Evolutionary conservation across 30 jellyfish, hydroid and myxozoan genomes (phyloP).

Genomic region (Chironex yamaguchii): DNA sequence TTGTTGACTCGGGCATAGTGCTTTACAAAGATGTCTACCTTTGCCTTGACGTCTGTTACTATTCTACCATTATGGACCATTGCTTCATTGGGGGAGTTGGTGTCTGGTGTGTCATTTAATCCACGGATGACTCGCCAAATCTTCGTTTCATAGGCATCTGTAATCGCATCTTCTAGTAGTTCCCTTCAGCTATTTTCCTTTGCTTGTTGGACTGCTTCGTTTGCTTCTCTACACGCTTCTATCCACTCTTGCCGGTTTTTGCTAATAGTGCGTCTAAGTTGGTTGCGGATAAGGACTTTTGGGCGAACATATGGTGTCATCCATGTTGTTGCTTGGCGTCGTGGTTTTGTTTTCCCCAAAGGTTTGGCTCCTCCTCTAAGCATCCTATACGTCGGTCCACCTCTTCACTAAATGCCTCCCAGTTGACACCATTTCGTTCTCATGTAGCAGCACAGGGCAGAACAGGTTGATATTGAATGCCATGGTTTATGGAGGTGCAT

Average conservation of each 20-base stretch:
- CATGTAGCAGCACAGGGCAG: not conserved
- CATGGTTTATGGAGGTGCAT: not conserved
- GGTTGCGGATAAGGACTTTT: not conserved
- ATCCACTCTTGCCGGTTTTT: not conserved
- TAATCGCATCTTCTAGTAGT: not conserved
- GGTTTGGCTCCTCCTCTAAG: too few species aligned
- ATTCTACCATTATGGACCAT: not conserved
- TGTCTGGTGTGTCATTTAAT: not conserved
- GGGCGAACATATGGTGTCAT: not conserved
- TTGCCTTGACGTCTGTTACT: not conserved
- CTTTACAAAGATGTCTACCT: not conserved
- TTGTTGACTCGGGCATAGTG: not conserved
- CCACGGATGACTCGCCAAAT: not conserved
- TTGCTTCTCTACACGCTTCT: not conserved
- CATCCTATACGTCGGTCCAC: not conserved
- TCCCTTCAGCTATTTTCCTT: not conserved
- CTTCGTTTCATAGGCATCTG: not conserved
- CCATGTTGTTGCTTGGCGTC: not conserved
- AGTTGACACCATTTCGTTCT: not conserved
- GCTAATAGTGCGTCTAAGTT: not conserved
- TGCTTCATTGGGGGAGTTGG: not conserved
- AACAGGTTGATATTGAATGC: not conserved
- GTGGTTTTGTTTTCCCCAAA: not conserved
- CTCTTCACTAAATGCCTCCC: not conserved
- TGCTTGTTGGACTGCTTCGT: not conserved